Percentiles rank a stretch among this genome's conserved stretches.
These are phyloP conservation scores for Metallyticus violacea DNA, from an alignment of 2,888 invertebrate species.

Conservation along the genomic window DNA sequence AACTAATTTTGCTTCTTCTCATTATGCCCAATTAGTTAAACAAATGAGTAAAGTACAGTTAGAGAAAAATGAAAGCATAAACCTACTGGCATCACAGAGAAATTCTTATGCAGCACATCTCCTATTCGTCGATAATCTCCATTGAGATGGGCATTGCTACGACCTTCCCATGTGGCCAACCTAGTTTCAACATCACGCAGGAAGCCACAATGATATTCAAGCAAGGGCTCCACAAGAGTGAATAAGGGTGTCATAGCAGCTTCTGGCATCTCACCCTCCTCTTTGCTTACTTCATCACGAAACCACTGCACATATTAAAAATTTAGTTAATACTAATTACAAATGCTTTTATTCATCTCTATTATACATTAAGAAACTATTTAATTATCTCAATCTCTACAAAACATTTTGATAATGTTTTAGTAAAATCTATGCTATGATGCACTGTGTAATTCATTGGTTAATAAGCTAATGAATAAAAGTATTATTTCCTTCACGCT, in stretches of 20 bases:
- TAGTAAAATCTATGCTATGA: neutral
- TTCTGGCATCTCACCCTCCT: constrained; percentile 58
- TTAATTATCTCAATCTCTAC: neutral
- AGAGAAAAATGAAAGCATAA: neutral
- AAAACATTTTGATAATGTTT: neutral
- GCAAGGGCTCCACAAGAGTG: constrained; percentile 66
- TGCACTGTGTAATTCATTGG: no score
- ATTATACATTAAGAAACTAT: no score
- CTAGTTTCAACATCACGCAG: constrained; percentile 76
- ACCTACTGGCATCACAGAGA: constrained; percentile 58
- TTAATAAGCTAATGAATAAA: no score
- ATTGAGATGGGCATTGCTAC: constrained; percentile 48
- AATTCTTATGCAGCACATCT: constrained; percentile 69
- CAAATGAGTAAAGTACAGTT: neutral
- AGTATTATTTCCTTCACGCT: no score
- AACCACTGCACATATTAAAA: constrained; percentile 61
- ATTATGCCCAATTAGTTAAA: no score
- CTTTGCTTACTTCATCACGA: constrained; percentile 64
- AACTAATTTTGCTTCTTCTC: no score
- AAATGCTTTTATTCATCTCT: no score
- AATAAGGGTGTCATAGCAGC: constrained; percentile 58
- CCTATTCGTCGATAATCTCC: constrained; percentile 64
- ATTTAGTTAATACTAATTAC: no score
- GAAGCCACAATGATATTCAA: constrained; percentile 76
- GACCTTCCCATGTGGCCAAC: constrained; percentile 70